A percentile compares a stretch with the other conserved stretches of the same genome.
Evolutionary conservation across 1,140 invertebrate genomes (phyloP).

Genomic region (Trialeurodes vaporariorum): DNA sequence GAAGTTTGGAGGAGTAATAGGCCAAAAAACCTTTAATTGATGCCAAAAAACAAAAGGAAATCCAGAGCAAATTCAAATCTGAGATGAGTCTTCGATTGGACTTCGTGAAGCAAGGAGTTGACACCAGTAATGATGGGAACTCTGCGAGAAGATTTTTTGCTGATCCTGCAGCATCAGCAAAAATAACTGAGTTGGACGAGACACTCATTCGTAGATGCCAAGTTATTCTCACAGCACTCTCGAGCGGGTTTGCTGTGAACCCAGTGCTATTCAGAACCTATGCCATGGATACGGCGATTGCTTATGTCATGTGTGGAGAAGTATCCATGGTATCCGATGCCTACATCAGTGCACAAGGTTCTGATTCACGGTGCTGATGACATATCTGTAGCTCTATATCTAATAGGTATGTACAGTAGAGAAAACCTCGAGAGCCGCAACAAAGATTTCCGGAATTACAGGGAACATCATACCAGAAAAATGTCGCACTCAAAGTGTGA

Average conservation of each 20-base stretch:
- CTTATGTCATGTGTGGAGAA: too few species aligned
- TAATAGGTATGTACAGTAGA: constrained; percentile 31
- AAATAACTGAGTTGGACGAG: constrained; percentile 27
- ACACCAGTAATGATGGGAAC: constrained; percentile 33
- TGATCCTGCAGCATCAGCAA: constrained; percentile 23
- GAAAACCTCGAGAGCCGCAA: constrained; percentile 32
- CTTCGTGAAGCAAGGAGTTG: constrained; percentile 14
- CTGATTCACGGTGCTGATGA: constrained; percentile 29
- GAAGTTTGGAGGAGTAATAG: constrained; percentile 12
- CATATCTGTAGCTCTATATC: constrained; percentile 24
- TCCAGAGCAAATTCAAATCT: constrained; percentile 13
- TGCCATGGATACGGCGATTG: constrained; percentile 7
- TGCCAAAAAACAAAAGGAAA: constrained; percentile 12
- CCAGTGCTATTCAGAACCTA: not conserved
- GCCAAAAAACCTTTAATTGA: constrained; percentile 12
- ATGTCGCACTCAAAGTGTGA: not conserved
- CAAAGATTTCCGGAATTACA: constrained; percentile 25
- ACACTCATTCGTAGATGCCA: constrained; percentile 21
- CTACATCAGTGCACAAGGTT: constrained; percentile 30
- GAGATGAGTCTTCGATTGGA: constrained; percentile 12
- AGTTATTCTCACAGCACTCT: not conserved
- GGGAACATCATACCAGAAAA: constrained; percentile 22
- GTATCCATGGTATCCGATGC: constrained; percentile 30
- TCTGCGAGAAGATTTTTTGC: constrained; percentile 32
- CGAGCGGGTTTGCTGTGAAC: not conserved